These are phyloP conservation scores for Sorex araneus DNA, from an alignment of 2,113 vertebrate species.

Conservation along the genomic window DNA sequence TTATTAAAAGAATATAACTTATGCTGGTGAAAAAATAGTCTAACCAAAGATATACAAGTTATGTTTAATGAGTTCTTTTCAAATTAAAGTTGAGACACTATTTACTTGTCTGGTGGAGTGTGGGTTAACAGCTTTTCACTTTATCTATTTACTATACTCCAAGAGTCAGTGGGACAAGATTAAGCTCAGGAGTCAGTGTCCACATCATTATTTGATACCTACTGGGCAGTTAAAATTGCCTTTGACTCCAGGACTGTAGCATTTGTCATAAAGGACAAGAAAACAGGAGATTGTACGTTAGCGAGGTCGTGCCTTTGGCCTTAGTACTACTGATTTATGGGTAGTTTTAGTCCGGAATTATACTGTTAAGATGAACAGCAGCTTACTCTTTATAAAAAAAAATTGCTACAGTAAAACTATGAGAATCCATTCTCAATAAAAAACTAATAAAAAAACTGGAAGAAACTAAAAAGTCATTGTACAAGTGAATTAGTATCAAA, in stretches of 20 bases:
- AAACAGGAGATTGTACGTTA: neutral
- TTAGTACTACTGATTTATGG: neutral
- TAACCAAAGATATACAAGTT: conserved; percentile 74
- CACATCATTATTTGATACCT: neutral
- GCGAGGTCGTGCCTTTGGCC: conserved; percentile 18
- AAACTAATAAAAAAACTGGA: conserved; percentile 19
- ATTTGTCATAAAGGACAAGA: neutral
- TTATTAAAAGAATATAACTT: conserved; percentile 67
- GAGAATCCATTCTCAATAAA: conserved; percentile 38
- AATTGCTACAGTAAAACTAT: conserved; percentile 37
- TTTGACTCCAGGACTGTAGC: neutral
- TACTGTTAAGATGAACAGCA: neutral
- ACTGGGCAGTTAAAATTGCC: neutral
- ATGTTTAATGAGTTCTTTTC: conserved; percentile 56
- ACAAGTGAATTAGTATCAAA: conserved; percentile 49
- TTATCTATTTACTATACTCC: conserved; percentile 23
- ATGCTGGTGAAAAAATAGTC: conserved; percentile 68
- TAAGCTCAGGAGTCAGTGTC: conserved; percentile 34
- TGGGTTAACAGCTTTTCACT: conserved; percentile 57
- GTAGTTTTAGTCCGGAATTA: conserved; percentile 12
- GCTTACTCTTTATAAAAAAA: conserved; percentile 50
- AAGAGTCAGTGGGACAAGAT: conserved; percentile 23
- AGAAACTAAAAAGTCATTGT: conserved; percentile 41
- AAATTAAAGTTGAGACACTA: conserved; percentile 54
- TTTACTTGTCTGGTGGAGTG: conserved; percentile 36